Evolutionary conservation across 2,113 vertebrate species (phyloP).

Genomic region (Paratilapia polleni): DNA sequence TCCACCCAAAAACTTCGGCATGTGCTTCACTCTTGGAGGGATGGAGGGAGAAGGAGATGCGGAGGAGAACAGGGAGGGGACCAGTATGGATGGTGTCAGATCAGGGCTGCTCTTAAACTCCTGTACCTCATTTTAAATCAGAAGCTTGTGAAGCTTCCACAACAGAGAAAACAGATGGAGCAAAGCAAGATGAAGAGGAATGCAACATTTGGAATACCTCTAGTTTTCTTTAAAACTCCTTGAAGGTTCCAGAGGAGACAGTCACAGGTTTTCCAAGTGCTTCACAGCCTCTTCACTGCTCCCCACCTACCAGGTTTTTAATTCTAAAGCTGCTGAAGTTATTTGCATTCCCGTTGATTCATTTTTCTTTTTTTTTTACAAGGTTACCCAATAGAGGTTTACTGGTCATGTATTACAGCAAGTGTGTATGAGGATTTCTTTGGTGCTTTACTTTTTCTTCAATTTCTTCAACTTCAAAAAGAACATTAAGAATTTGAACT

Average conservation of each 20-base stretch:
- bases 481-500: constrained; percentile 46
- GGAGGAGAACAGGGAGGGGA: constrained; percentile 47
- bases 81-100: constrained; percentile 57
- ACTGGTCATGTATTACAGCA: constrained; percentile 41
- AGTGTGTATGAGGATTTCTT: constrained; percentile 32
- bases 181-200: constrained; percentile 51
- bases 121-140: constrained; percentile 54
- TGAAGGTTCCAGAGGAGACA: constrained; percentile 21
- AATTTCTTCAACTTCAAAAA: too few species aligned
- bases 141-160: constrained; percentile 52
- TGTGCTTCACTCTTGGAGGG: constrained; percentile 56
- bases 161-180: constrained; percentile 40
- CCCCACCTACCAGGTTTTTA: constrained; percentile 60
- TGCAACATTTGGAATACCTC: constrained; percentile 64
- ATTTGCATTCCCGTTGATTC: constrained; percentile 57
- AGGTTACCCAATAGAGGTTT: constrained; percentile 30
- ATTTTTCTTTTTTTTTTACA: constrained; percentile 17
- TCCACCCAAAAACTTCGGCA: constrained; percentile 29
- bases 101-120: constrained; percentile 68
- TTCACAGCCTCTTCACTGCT: constrained; percentile 58
- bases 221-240: constrained; percentile 22
- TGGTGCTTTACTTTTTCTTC: constrained; percentile 55
- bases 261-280: constrained; percentile 63
- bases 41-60: constrained; percentile 41
- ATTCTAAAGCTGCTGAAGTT: constrained; percentile 76